Evolutionary conservation across 2,888 invertebrate genomes (phyloP).

Genomic region (Drosophila cracens): DNA sequence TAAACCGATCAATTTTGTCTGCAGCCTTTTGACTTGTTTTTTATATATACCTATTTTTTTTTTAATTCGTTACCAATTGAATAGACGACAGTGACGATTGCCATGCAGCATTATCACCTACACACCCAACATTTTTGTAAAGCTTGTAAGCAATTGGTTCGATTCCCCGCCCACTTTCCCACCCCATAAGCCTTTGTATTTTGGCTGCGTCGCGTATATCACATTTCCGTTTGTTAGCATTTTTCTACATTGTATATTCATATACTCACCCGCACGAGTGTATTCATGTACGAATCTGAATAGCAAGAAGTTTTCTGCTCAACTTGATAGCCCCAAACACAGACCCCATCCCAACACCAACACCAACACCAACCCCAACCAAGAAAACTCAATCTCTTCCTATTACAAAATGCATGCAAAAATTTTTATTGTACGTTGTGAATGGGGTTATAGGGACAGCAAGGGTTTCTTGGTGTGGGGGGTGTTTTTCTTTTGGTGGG

Average conservation of each 20-base stretch:
- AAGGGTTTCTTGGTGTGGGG: conserved; percentile 32
- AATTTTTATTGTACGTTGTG: conserved; percentile 65
- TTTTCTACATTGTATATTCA: conserved; percentile 68
- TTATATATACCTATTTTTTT: conserved; percentile 19
- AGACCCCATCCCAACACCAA: conserved; percentile 10
- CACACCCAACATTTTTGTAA: conserved; percentile 45
- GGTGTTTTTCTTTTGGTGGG: background rate
- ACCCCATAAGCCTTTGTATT: conserved; percentile 68
- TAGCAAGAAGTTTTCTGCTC: conserved; percentile 77
- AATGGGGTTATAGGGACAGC: conserved; percentile 37
- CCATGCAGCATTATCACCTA: conserved; percentile 68
- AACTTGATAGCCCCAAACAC: conserved; percentile 72
- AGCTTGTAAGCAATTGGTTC: conserved; percentile 65
- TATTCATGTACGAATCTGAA: conserved; percentile 55
- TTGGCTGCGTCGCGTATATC: conserved; percentile 72
- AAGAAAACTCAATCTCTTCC: conserved; percentile 31
- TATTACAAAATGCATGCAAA: conserved; percentile 52
- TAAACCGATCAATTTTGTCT: background rate
- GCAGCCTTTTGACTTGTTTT: conserved; percentile 5
- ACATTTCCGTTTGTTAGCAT: conserved; percentile 78
- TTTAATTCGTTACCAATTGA: conserved; percentile 75
- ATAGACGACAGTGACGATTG: conserved; percentile 69
- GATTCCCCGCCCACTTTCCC: conserved; percentile 29
- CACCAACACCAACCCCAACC: conserved; percentile 6
- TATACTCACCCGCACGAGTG: conserved; percentile 43